These are phyloP conservation scores for Ctenopoma multispine DNA, from an alignment of 2,797 vertebrate genomes.

Conservation along the genomic window DNA sequence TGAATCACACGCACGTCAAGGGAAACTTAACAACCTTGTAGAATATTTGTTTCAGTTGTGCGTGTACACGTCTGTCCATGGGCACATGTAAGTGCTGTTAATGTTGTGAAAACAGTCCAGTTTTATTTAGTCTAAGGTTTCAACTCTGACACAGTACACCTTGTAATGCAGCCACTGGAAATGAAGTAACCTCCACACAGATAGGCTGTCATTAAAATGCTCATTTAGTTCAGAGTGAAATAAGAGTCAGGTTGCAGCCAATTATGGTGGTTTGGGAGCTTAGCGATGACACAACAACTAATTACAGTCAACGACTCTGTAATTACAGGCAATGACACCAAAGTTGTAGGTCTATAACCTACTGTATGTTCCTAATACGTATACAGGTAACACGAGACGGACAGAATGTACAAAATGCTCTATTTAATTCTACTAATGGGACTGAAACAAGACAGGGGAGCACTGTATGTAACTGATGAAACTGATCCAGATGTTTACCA, in stretches of 20 bases:
- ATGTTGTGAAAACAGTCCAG: constrained; percentile 2
- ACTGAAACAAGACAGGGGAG: constrained; percentile 1
- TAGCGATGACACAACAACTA: constrained; percentile 50
- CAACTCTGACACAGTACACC: background rate
- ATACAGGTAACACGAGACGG: background rate
- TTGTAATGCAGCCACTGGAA: constrained; percentile 23
- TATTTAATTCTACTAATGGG: background rate
- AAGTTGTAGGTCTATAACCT: constrained; percentile 15
- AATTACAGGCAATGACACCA: constrained; percentile 65
- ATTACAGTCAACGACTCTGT: constrained; percentile 64
- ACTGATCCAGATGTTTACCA: constrained; percentile 41
- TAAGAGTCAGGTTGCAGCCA: constrained; percentile 51
- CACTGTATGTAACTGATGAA: constrained; percentile 18
- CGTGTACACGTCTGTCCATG: background rate
- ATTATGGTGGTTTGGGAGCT: constrained; percentile 52
- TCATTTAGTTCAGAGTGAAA: constrained; percentile 46
- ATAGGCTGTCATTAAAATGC: constrained; percentile 60
- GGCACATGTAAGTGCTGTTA: background rate
- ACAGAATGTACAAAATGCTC: constrained; percentile 23
- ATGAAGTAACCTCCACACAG: constrained; percentile 27
- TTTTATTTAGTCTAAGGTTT: constrained; percentile 10
- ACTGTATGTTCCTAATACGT: background rate
- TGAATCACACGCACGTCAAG: background rate
- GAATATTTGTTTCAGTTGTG: background rate
- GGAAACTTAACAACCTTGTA: background rate